Base-by-base conservation (phyloP, 1,140 invertebrate species). In the Drosophila sechellia region DNA sequence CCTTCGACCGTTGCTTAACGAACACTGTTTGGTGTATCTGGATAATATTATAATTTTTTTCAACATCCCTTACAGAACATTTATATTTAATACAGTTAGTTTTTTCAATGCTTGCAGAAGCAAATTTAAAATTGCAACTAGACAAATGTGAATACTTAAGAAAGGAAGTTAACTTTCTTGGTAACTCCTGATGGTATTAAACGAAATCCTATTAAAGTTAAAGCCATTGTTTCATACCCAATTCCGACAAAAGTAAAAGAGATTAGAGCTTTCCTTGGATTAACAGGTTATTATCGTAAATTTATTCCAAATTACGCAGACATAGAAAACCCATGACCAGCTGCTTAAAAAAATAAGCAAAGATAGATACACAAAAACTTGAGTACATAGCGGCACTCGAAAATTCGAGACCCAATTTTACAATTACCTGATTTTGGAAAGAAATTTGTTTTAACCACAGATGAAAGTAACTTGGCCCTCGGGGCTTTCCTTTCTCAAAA, bases 261-360 rank as follows among this genome's bases (percentile, higher is more conserved):
- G 3, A 55, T 55, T 10, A 15, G 22, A 55, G 39, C 53, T 10
- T 55, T 55, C 39, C 53, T 55, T 27, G 39, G 37, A n/a, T 15
- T 54, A 54, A 42, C 39, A 13, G 0, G 27, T 27, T 27, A 27
- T 27, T 27, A 27, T 27, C 27, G 0, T 1, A 27, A 27, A 27
- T 27, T 27, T 27, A 27, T 27, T 0, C 27, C 5, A 5, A 27
- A 27, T 6, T 27, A 27, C 27, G 27, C 27, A 1, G 27, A 27
- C 27, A 27, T 27, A 27, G 5, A 27, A 27, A 27, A 27, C 27
- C 27, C 5, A 27, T 42, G 39, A 55, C 39, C 12, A 49, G 10
- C n/a, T 49, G 46, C 27, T 31, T 8, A 48, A 48, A 49, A 48
- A 49, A 49, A 49, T 17, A 0, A 35, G 10, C 27, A 27, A 2